Conservation (phyloP, 2,797 vertebrate genomes). For the Scomberomorus guttatus region DNA sequence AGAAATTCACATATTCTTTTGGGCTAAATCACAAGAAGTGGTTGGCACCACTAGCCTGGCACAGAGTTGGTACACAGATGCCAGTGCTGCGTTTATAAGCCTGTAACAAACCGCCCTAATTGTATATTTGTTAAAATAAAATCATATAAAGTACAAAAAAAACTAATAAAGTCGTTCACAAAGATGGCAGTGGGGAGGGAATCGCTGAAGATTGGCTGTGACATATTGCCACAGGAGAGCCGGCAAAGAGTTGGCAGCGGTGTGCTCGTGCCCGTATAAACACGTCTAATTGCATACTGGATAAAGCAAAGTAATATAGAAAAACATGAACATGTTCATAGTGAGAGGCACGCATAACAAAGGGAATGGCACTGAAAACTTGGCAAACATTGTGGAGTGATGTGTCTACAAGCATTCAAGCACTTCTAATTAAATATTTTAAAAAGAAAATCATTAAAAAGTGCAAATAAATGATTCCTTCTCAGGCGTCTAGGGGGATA, state of each 20-base stretch:
- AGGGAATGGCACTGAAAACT: background rate
- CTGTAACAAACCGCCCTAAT: slow-evolving; percentile 57
- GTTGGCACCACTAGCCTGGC: slow-evolving; percentile 49
- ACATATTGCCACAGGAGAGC: slow-evolving; percentile 36
- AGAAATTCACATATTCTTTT: slow-evolving; percentile 41
- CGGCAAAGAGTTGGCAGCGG: slow-evolving; percentile 48
- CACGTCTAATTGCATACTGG: slow-evolving; percentile 44
- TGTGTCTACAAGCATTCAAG: slow-evolving; percentile 14
- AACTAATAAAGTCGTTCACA: slow-evolving; percentile 43
- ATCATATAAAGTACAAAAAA: slow-evolving; percentile 48
- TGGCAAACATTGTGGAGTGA: slow-evolving; percentile 27
- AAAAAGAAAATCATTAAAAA: slow-evolving; percentile 45
- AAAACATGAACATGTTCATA: slow-evolving; percentile 17
- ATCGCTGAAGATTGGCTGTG: slow-evolving; percentile 41
- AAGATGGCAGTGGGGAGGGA: slow-evolving; percentile 26
- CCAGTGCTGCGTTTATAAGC: slow-evolving; percentile 45
- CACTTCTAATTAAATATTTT: slow-evolving; percentile 39
- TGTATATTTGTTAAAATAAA: slow-evolving; percentile 60
- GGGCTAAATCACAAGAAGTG: slow-evolving; percentile 47
- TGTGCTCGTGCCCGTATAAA: slow-evolving; percentile 20
- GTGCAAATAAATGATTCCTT: background rate
- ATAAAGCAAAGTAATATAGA: slow-evolving; percentile 30
- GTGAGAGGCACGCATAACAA: slow-evolving; percentile 20
- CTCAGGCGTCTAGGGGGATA: slow-evolving; percentile 20
- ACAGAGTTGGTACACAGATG: slow-evolving; percentile 30